Evolutionary conservation across 2,888 invertebrate genomes (phyloP).

Genomic region (Pteria penguin): DNA sequence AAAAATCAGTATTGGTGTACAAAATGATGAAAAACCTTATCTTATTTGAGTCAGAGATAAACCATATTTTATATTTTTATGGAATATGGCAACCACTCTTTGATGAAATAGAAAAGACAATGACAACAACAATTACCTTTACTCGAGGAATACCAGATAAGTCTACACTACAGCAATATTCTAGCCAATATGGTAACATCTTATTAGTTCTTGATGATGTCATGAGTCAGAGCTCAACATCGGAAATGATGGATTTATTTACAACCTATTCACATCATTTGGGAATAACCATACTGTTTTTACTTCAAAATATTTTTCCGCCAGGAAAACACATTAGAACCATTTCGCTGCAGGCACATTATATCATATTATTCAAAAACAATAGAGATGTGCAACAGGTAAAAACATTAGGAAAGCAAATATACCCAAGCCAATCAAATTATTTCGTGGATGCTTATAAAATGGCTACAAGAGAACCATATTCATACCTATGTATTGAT

Average conservation of each 20-base stretch:
- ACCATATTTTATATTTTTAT: slow-evolving; percentile 6
- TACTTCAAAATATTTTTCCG: slow-evolving; percentile 4
- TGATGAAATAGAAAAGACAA: background rate
- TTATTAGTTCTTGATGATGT: slow-evolving; percentile 3
- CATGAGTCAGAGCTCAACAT: background rate
- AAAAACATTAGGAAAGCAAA: slow-evolving; percentile 1
- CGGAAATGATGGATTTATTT: slow-evolving; percentile 5
- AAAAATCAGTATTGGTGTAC: slow-evolving; percentile 1
- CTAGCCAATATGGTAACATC: slow-evolving; percentile 1
- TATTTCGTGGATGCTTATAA: slow-evolving; percentile 1
- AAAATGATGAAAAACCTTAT: background rate
- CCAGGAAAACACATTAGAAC: slow-evolving; percentile 11
- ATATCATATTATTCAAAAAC: slow-evolving; percentile 23
- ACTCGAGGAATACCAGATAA: slow-evolving; percentile 32
- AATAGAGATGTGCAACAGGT: slow-evolving; percentile 13
- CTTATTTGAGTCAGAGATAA: slow-evolving; percentile 3
- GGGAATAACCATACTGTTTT: slow-evolving; percentile 8
- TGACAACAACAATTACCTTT: slow-evolving; percentile 18
- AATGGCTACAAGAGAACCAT: background rate
- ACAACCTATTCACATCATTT: slow-evolving; percentile 6
- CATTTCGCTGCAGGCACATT: slow-evolving; percentile 12
- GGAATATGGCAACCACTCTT: slow-evolving; percentile 10
- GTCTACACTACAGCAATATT: slow-evolving; percentile 38
- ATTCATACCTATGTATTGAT: background rate
- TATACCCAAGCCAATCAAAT: slow-evolving; percentile 8